Base-by-base conservation (phyloP, 1,140 invertebrate genomes). In the Schlechtendalia chinensis region DNA sequence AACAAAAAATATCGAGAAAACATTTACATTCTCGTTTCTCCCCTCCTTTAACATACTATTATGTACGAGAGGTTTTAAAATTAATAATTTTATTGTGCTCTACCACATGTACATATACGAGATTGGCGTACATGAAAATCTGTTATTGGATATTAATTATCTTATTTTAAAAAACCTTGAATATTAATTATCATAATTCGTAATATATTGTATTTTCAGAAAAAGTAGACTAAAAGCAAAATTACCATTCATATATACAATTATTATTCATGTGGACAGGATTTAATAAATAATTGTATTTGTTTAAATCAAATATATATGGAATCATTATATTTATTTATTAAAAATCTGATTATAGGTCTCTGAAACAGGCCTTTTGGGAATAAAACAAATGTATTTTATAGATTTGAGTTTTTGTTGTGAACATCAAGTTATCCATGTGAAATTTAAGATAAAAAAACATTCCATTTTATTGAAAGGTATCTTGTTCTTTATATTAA, bases 151-250 rank as follows among this genome's bases (percentile, higher is more conserved):
- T 59, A 77, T 59, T n/a, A 58, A 39, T 77, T 77, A 77, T 77
- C 72, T 45, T 27, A 39, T 56, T 32, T 59, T 77, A 29, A 77
- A 77, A 77, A 77, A 77, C 72, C 72, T 77, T 77, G 72, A 77
- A 59, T 39, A 77, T 59, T 77, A 39, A 75, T 75, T 22, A 50
- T 71, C 22, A 50, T n/a, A 53, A 71, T 8, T n/a, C 29, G 19
- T 53, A 19, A 50, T 6, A 50, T 6, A 24, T 27, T 71, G 8
- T 12, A n/a, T 71, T 50, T 71, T 47, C 45, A 69, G 22, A 63
- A 63, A 59, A 63, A 32, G 0, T 29, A 17, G 17, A n/a, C 32
- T 39, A 2, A 65, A 32, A 32, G 32, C 8, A 32, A 32, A 65
- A 65, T n/a, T 11, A 32, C 32, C 32, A 8, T 39, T 4, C 8